These are phyloP conservation scores for Netelia fuscicornis DNA, from an alignment of 2,888 invertebrate species.

Conservation along the genomic window DNA sequence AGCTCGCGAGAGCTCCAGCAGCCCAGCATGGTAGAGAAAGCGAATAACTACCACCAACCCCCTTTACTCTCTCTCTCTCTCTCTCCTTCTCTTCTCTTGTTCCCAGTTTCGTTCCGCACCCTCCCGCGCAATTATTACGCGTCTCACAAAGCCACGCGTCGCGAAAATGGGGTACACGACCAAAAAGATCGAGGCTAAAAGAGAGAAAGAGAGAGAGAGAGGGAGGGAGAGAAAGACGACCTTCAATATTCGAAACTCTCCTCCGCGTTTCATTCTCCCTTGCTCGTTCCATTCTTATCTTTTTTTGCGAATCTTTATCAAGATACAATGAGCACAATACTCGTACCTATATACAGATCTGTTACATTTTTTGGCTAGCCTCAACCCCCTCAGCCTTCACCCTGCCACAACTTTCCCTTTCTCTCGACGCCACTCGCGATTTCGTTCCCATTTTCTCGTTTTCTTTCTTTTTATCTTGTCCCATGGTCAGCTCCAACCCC, in stretches of 20 bases:
- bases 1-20: conserved; percentile 28
- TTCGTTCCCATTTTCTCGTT: neutral
- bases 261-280: conserved; percentile 59
- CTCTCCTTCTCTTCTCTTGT: conserved; percentile 64
- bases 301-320: conserved; percentile 42
- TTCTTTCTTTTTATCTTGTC: conserved; percentile 34
- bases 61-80: conserved; percentile 72
- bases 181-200: conserved; percentile 60
- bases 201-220: conserved; percentile 11
- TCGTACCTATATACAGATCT: neutral
- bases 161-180: conserved; percentile 71
- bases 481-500: conserved; percentile 1
- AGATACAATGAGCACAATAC: neutral
- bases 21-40: conserved; percentile 28
- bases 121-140: conserved; percentile 83
- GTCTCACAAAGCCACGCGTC: conserved; percentile 79
- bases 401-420: conserved; percentile 15
- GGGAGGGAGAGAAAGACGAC: conserved; percentile 39
- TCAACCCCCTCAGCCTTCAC: neutral
- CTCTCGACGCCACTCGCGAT: conserved; percentile 28
- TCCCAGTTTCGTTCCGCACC: conserved; percentile 71
- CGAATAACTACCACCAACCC: conserved; percentile 65
- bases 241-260: too few species aligned
- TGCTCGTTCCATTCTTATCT: conserved; percentile 44
- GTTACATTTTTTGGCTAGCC: conserved; percentile 4